Evolutionary conservation across 2,888 invertebrate species (phyloP), one percentile per base, ranked within the genome.

Genomic region (Parnassius glacialis): DNA sequence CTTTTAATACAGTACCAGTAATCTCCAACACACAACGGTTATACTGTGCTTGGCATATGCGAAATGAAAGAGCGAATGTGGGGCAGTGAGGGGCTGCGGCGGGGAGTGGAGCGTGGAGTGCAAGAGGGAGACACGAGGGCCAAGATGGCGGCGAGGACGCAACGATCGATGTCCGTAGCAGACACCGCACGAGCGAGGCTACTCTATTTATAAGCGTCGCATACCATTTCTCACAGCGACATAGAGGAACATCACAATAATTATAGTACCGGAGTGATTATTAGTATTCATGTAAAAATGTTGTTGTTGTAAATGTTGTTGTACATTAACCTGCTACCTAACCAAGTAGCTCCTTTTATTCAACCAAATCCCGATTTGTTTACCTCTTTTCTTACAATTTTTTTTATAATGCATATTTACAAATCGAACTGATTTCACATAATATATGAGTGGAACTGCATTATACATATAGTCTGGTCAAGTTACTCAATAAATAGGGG

Each of bases 91-190:
- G 87, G 85, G 87, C 80, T 80, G 73, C 65, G 62, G 71, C 71
- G 80, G 76, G 84, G 81, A 78, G 81, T 76, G 83, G 74, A 81
- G 81, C 74, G 76, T 72, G 75, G 78, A 72, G 73, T 76, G 82
- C 80, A 81, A 81, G 84, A 81, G 89, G 87, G 87, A 86, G 87
- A 85, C 84, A 84, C 80, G 86, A 87, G 87, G 88, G 89, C 89
- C 88, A 90, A 90, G 90, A 90, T 90, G 90, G 90, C 90, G 87
- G 85, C 87, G 87, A 85, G 88, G 89, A 89, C 90, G 88, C 87
- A 84, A 79, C 90, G 90, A 90, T 90, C 90, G 90, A 90, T 90
- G 90, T 84, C 83, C 87, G 84, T 83, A 74, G 74, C 76, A 90
- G 90, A 89, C 90, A 87, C 83, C 79, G 84, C 80, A 83, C 85